phyloP scores from a whole-genome alignment of 1,140 invertebrate species.

The Cheumatopsyche charites region DNA sequence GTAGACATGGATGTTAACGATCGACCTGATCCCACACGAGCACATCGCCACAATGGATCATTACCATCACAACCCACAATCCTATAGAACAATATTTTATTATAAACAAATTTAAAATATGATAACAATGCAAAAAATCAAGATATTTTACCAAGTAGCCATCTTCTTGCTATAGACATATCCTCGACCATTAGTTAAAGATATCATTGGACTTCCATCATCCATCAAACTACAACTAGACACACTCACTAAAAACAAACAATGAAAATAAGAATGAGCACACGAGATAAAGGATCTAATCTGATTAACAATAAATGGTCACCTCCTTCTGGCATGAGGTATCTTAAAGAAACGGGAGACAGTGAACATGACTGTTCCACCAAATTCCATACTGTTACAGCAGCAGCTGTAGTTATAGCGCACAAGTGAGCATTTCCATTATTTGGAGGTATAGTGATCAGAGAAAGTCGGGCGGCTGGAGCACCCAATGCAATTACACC shows the following conservation, averaged over 20 bases:
- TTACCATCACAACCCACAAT: conserved; percentile 43
- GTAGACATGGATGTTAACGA: conserved; percentile 13
- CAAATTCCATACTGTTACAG: conserved; percentile 57
- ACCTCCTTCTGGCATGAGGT: conserved; percentile 59
- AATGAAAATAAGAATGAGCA: not conserved
- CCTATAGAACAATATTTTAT: conserved; percentile 33
- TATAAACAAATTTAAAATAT: conserved; percentile 9
- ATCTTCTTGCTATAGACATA: conserved; percentile 71
- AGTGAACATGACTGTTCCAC: conserved; percentile 50
- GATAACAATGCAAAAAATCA: conserved; percentile 19
- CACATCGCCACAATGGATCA: conserved; percentile 43
- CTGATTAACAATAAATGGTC: too few species aligned
- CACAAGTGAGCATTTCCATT: conserved; percentile 38
- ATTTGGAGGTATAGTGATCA: conserved; percentile 44
- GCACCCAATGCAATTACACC: conserved; percentile 70
- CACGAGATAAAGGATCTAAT: not conserved
- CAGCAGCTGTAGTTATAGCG: conserved; percentile 54
- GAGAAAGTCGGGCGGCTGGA: conserved; percentile 60
- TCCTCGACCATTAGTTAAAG: conserved; percentile 70
- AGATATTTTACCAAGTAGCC: conserved; percentile 66
- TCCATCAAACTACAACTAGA: conserved; percentile 65
- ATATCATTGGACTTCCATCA: conserved; percentile 68
- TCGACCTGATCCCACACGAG: conserved; percentile 37
- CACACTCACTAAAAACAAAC: conserved; percentile 60
- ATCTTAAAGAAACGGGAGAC: conserved; percentile 57